A percentile compares a stretch with the other conserved stretches of the same genome.
Conservation (phyloP, 1,140 invertebrate genomes). For the Formica selysi region DNA sequence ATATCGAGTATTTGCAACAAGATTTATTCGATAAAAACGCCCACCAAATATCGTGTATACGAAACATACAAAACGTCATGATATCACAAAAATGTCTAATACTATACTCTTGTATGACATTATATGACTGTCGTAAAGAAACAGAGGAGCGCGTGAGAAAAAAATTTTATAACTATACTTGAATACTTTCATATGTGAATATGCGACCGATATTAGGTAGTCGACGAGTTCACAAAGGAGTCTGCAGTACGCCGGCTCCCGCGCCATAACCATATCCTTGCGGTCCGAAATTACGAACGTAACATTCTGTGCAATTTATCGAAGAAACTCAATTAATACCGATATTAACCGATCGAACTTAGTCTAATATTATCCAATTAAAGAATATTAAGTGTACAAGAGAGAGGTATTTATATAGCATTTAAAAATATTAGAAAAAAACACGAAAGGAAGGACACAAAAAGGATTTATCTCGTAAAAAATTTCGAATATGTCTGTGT, state of each 20-base stretch:
- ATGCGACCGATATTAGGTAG: constrained; percentile 20
- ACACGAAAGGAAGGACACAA: background rate
- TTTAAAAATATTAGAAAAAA: background rate
- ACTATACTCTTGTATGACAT: background rate
- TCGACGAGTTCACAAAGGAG: constrained; percentile 76
- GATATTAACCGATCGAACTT: background rate
- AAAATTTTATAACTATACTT: constrained; percentile 48
- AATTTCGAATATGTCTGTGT: background rate
- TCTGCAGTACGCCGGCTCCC: constrained; percentile 81
- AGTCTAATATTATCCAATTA: background rate
- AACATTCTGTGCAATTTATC: constrained; percentile 77
- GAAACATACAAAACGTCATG: constrained; percentile 7
- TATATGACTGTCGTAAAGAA: constrained; percentile 26
- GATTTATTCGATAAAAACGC: constrained; percentile 30
- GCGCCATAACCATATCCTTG: constrained; percentile 82
- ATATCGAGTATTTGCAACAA: constrained; percentile 20
- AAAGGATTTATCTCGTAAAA: background rate
- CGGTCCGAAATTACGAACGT: constrained; percentile 82
- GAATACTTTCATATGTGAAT: constrained; percentile 1
- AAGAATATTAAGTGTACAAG: background rate
- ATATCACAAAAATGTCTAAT: background rate
- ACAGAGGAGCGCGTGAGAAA: background rate
- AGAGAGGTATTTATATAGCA: background rate
- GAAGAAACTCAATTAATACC: constrained; percentile 27
- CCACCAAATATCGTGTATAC: background rate